Percentiles rank a stretch among this genome's conserved stretches.
These are phyloP conservation scores for Artibeus lituratus DNA, from an alignment of 2,797 vertebrate genomes.

Conservation along the genomic window DNA sequence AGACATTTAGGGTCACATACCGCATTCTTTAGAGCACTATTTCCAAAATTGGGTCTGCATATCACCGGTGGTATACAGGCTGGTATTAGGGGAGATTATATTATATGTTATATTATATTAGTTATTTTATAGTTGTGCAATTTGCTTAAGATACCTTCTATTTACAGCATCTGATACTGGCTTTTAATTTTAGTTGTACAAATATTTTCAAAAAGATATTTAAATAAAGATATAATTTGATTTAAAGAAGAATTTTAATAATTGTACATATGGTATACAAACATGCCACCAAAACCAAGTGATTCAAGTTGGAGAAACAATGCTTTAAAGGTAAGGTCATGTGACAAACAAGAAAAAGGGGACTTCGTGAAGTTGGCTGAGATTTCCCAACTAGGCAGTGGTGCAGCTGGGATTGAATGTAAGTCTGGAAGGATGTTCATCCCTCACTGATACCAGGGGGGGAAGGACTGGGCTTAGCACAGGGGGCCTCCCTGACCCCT, in stretches of 20 bases:
- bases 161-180: not conserved
- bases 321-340: not conserved
- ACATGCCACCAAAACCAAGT: not conserved
- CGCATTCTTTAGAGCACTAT: not conserved
- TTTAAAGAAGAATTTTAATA: not conserved
- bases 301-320: not conserved
- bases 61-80: not conserved
- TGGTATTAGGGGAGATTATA: not conserved
- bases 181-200: not conserved
- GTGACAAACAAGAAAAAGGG: not conserved
- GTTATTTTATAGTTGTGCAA: not conserved
- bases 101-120: not conserved
- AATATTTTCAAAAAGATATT: not conserved
- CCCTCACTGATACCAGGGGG: not conserved
- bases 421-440: not conserved
- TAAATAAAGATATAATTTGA: not conserved
- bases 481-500: not conserved
- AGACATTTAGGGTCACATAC: not conserved
- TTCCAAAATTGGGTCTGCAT: not conserved
- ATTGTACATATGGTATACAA: not conserved
- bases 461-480: too few relatives aligned
- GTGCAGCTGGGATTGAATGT: not conserved
- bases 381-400: not conserved
- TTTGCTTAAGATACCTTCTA: not conserved
- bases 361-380: too few relatives aligned